phyloP scores from a whole-genome alignment of 2,113 vertebrate genomes.

The Nothocercus julius region DNA sequence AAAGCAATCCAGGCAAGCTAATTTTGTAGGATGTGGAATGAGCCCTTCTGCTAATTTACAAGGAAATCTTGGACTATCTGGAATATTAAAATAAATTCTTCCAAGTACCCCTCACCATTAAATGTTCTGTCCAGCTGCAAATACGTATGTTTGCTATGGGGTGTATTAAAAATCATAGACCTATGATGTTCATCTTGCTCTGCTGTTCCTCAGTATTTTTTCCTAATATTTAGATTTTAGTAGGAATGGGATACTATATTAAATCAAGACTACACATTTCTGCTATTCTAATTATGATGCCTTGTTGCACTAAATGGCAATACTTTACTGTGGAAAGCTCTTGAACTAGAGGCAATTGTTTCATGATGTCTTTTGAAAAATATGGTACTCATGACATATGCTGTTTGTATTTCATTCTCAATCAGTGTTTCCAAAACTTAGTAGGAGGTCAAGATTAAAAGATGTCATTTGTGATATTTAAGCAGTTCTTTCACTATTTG shows the following conservation, averaged over 20 bases:
- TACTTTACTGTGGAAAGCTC: background rate
- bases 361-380: background rate
- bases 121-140: background rate
- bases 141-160: background rate
- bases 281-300: constrained; percentile 8
- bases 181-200: background rate
- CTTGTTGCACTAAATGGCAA: background rate
- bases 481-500: constrained; percentile 7
- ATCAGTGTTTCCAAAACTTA: background rate
- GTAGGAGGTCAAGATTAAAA: background rate
- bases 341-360: background rate
- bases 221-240: background rate
- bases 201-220: background rate
- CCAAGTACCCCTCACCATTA: background rate
- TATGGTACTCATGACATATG: background rate
- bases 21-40: constrained; percentile 11
- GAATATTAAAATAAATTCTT: constrained; percentile 31
- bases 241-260: background rate
- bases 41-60: background rate
- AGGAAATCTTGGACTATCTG: constrained; percentile 5
- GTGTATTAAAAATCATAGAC: constrained; percentile 13
- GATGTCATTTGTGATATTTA: background rate
- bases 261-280: background rate
- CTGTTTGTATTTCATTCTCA: background rate
- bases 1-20: background rate